These are phyloP conservation scores for Pandemis heparana DNA, from an alignment of 2,888 invertebrate species.

Conservation along the genomic window DNA sequence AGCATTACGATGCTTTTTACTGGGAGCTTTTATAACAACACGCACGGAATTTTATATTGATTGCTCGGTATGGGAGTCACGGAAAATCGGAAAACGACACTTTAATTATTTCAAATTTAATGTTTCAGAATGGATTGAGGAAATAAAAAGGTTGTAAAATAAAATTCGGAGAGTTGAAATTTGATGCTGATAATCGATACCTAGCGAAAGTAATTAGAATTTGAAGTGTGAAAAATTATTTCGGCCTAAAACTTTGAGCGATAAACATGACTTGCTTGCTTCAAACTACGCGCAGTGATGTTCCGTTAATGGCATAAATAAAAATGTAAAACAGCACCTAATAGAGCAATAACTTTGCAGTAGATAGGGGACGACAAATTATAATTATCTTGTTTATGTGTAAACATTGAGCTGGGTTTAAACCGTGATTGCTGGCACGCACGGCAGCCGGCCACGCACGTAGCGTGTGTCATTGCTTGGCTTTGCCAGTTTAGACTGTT, in stretches of 20 bases:
- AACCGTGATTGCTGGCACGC: conserved; percentile 73
- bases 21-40: conserved; percentile 58
- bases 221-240: not conserved
- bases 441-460: conserved; percentile 57
- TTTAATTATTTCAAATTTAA: conserved; percentile 19
- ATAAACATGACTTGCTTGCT: not conserved
- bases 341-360: conserved; percentile 67
- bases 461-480: conserved; percentile 29
- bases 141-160: not conserved
- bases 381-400: conserved; percentile 74
- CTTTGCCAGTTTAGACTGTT: conserved; percentile 22
- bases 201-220: no score
- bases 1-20: conserved; percentile 67
- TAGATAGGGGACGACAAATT: conserved; percentile 66
- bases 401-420: conserved; percentile 72
- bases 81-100: conserved; percentile 5
- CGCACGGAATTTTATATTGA: conserved; percentile 47
- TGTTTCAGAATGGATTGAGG: conserved; percentile 10
- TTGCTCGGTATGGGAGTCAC: conserved; percentile 17
- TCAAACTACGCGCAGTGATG: conserved; percentile 10
- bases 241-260: not conserved
- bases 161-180: no score
- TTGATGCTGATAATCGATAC: no score
- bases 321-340: conserved; percentile 59
- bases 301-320: conserved; percentile 43